These are phyloP conservation scores for Chlorops oryzae DNA, from an alignment of 1,140 invertebrate species.

Conservation along the genomic window DNA sequence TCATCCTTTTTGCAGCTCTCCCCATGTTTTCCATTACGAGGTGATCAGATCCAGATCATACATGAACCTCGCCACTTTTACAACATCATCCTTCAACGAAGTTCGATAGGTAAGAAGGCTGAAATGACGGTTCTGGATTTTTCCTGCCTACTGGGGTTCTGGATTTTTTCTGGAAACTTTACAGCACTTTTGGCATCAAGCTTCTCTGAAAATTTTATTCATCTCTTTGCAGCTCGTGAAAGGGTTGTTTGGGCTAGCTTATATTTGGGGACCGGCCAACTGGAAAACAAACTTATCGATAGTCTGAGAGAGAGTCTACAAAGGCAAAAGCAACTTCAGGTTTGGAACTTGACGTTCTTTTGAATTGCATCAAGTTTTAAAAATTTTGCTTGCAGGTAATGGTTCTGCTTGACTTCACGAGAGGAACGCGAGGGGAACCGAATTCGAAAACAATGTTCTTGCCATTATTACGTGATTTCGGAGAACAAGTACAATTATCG, in stretches of 20 bases:
- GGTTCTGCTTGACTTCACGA: slow-evolving; percentile 82
- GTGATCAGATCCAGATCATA: slow-evolving; percentile 66
- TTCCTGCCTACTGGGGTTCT: no score
- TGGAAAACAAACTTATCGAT: slow-evolving; percentile 74
- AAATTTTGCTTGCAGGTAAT: slow-evolving; percentile 65
- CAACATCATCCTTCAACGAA: slow-evolving; percentile 63
- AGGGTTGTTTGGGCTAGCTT: slow-evolving; percentile 86
- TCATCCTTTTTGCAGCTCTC: slow-evolving; percentile 62
- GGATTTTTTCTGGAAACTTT: no score
- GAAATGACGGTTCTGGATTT: no score
- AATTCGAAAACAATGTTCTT: slow-evolving; percentile 74
- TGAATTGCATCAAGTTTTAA: no score
- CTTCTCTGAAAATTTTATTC: no score
- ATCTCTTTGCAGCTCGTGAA: slow-evolving; percentile 60
- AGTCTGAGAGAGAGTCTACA: slow-evolving; percentile 56
- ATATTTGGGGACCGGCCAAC: slow-evolving; percentile 83
- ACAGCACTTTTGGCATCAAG: no score
- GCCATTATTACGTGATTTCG: slow-evolving; percentile 61
- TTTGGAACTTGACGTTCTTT: no score
- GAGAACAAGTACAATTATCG: slow-evolving; percentile 54
- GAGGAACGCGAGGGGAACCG: slow-evolving; percentile 73
- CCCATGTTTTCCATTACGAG: slow-evolving; percentile 66
- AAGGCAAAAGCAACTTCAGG: no score
- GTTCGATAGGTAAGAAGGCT: no score
- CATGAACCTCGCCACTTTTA: slow-evolving; percentile 72